Base-by-base conservation (phyloP, 1,140 invertebrate genomes). In the Mercenaria mercenaria region DNA sequence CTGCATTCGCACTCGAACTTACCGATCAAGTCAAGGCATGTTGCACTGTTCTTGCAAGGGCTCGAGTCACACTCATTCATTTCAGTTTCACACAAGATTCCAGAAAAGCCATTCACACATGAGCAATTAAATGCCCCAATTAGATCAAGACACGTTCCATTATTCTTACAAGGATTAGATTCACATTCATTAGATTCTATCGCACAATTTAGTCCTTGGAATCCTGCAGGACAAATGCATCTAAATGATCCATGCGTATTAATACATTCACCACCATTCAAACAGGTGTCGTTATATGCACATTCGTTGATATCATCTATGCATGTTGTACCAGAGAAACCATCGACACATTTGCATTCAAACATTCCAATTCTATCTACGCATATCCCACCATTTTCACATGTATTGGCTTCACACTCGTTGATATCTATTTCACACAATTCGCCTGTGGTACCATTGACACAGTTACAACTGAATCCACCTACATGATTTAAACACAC, bases 301-400 rank as follows among this genome's bases (percentile, higher is more conserved):
- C 88, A 83, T 82, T 89, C 88, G 2, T 79, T 72, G 56, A 90
- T 76, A 41, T 80, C 61, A 29, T 47, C 26, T 23, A 34, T 37
- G 95, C 98, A 99, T 92, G 98, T 34, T 39, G 10, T 61, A n/a
- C 79, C 79, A 41, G 50, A 34, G 37, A 37, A 99, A 39, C 98
- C 98, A 0, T 97, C 97, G 18, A 98, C 97, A 95, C 99, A 99
- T 23, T 97, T 97, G 96, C 99, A 99, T 34, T 98, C 98, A 97
- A 99, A 99, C 77, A 97, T 97, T 20, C 98, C 98, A 92, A 98
- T 98, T 89, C 98, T 99, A 96, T 99, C 99, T 95, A 98, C 98
- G 96, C 99, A 99, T 88, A 98, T 98, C 89, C 98, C 99, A 64
- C 98, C 98, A 96, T 99, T 99, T 87, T 97, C 97, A 96, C 99